Percentiles rank a stretch among this genome's conserved stretches.
phyloP scores from a whole-genome alignment of 2,797 vertebrate species.

The Acipenser transmontanus region DNA sequence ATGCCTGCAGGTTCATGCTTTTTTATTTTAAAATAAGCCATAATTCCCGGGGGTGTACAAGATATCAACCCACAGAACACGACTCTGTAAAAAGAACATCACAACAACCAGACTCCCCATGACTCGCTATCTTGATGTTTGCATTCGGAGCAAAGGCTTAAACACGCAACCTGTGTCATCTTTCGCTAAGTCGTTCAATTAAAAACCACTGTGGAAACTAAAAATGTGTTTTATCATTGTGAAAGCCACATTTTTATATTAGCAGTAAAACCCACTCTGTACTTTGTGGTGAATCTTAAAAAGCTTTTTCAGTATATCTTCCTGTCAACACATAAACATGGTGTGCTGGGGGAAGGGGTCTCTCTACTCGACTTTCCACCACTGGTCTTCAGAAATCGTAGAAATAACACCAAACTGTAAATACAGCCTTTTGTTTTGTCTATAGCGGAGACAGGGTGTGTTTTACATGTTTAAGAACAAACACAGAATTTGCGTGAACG shows the following conservation, averaged over 20 bases:
- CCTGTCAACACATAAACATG: conserved; percentile 20
- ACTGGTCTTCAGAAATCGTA: neutral
- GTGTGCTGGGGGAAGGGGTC: too few species aligned
- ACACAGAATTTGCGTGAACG: neutral
- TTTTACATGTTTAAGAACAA: too few species aligned
- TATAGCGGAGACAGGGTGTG: neutral
- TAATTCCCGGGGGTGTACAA: too few species aligned
- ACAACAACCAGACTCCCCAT: too few species aligned
- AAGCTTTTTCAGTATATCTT: conserved; percentile 22
- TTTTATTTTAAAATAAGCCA: too few species aligned
- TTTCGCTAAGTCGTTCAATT: conserved; percentile 35
- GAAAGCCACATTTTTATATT: conserved; percentile 12
- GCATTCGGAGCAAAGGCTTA: neutral
- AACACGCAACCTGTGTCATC: conserved; percentile 34
- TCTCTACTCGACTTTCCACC: neutral
- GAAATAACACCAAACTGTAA: neutral
- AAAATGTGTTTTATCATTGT: conserved; percentile 34
- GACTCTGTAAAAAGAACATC: too few species aligned
- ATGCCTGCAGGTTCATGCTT: too few species aligned
- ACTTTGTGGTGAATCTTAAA: conserved; percentile 15
- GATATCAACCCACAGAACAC: too few species aligned
- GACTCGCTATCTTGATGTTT: too few species aligned
- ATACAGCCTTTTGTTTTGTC: neutral
- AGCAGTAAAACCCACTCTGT: conserved; percentile 20
- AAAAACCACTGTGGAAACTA: conserved; percentile 13